These are phyloP conservation scores for Mantis religiosa DNA, from an alignment of 2,888 invertebrate genomes.

Conservation along the genomic window DNA sequence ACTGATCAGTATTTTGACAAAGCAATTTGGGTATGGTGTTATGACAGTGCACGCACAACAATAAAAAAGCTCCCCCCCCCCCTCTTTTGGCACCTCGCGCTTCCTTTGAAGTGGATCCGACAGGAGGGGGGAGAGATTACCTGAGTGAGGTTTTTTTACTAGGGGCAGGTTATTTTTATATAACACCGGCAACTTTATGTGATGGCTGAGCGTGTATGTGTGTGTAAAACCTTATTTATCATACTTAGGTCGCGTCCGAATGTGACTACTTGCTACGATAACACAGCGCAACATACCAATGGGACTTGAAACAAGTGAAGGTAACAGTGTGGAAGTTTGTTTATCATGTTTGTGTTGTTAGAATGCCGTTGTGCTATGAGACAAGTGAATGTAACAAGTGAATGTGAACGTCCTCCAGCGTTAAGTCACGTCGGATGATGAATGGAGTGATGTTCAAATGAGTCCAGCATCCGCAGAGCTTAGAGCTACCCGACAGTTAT, in stretches of 20 bases:
- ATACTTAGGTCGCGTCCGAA: slow-evolving; percentile 8
- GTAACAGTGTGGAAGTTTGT: too few species aligned
- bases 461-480: too few species aligned
- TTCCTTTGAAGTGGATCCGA: slow-evolving; percentile 22
- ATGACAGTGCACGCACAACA: background rate
- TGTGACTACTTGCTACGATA: background rate
- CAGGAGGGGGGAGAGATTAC: background rate
- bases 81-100: slow-evolving; percentile 27
- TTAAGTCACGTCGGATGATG: too few species aligned
- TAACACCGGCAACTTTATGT: slow-evolving; percentile 13
- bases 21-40: background rate
- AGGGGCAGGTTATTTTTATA: slow-evolving; percentile 11
- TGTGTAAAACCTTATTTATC: slow-evolving; percentile 18
- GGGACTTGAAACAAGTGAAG: background rate
- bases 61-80: background rate
- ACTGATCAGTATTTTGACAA: background rate
- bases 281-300: too few species aligned
- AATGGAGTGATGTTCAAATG: too few species aligned
- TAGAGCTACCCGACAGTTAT: too few species aligned
- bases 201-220: slow-evolving; percentile 4
- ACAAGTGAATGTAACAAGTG: too few species aligned
- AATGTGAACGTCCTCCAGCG: too few species aligned
- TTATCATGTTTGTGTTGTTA: too few species aligned
- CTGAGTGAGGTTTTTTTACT: background rate
- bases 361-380: too few species aligned